A percentile compares a stretch with the other conserved stretches of the same genome.
phyloP scores from a whole-genome alignment of 2,888 invertebrate species.

The Drosophila pegasa region DNA sequence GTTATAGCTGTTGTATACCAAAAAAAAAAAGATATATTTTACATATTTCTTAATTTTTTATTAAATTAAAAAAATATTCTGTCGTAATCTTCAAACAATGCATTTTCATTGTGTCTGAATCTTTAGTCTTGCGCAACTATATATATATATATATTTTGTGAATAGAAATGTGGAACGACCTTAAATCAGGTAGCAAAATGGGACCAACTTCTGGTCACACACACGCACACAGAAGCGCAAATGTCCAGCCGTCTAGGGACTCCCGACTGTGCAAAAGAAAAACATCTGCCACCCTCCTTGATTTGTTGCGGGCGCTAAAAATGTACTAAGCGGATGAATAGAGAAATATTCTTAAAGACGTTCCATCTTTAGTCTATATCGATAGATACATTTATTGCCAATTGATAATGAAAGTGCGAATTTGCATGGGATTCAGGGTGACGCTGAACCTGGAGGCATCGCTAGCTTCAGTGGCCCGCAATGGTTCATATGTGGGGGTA shows the following conservation, averaged over 20 bases:
- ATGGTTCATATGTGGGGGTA: conserved; percentile 63
- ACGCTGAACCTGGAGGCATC: conserved; percentile 71
- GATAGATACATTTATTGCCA: no score
- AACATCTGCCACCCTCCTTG: conserved; percentile 47
- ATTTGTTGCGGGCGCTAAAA: conserved; percentile 5
- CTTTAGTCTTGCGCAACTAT: conserved; percentile 32
- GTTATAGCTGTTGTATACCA: no score
- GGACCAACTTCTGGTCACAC: conserved; percentile 11
- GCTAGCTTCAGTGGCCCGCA: conserved; percentile 54
- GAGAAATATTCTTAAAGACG: background rate
- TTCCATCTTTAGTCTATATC: background rate
- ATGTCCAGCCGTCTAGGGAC: conserved; percentile 16
- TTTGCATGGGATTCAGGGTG: conserved; percentile 82
- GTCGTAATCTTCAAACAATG: conserved; percentile 18
- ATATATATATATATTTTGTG: conserved; percentile 17
- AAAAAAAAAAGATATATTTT: no score
- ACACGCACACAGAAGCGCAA: conserved; percentile 6
- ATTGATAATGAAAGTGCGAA: conserved; percentile 82
- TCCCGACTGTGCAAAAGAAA: conserved; percentile 21
- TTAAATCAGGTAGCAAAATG: conserved; percentile 35
- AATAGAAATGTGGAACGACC: conserved; percentile 15
- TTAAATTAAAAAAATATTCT: conserved; percentile 4
- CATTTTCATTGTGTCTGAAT: conserved; percentile 12
- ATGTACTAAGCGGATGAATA: background rate
- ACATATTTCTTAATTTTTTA: background rate